These are phyloP conservation scores for Coelopa pilipes DNA, from an alignment of 2,888 invertebrate species.

Conservation along the genomic window DNA sequence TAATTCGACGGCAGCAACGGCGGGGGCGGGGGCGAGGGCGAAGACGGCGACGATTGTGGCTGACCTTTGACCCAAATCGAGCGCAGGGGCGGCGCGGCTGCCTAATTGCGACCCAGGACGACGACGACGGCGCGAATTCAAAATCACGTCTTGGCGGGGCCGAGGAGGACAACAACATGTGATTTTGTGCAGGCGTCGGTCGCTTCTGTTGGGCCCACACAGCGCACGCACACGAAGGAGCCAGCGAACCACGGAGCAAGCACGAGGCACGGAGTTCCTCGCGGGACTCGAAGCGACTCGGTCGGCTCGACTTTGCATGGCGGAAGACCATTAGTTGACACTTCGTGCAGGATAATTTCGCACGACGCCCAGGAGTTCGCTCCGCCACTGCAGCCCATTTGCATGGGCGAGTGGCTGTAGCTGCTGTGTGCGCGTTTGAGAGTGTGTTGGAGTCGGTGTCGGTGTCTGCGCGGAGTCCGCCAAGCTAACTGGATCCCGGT, in stretches of 20 bases:
- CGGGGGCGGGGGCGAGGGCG: no score
- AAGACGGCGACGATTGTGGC: no score
- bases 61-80: no score
- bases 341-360: slow-evolving; percentile 47
- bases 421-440: background rate
- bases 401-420: background rate
- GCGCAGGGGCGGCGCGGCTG: no score
- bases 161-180: background rate
- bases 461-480: no score
- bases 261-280: background rate
- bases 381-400: slow-evolving; percentile 2
- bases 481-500: background rate
- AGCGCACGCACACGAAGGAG: no score
- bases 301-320: slow-evolving; percentile 44
- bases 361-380: slow-evolving; percentile 32
- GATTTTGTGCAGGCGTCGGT: slow-evolving; percentile 5
- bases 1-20: no score
- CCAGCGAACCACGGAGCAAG: no score
- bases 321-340: slow-evolving; percentile 51
- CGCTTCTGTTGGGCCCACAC: slow-evolving; percentile 6
- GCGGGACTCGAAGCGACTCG: no score
- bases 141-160: slow-evolving; percentile 1
- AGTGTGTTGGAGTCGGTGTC: background rate
- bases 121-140: background rate
- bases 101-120: background rate